These are phyloP conservation scores for Apus apus DNA, from an alignment of 2,113 vertebrate genomes.

Conservation along the genomic window DNA sequence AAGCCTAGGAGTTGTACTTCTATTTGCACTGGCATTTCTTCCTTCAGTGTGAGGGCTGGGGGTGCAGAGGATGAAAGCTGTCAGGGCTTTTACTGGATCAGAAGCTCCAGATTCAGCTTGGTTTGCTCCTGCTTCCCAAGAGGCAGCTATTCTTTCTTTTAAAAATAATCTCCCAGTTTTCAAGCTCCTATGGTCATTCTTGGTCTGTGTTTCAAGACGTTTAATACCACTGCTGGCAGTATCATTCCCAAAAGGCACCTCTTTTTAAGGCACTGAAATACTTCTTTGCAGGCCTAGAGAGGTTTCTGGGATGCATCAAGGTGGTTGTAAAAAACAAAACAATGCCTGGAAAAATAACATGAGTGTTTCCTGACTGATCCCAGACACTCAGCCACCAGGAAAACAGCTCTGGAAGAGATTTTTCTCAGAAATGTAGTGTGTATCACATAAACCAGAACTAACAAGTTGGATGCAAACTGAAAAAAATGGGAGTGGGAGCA, in stretches of 20 bases:
- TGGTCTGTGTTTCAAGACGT: background rate
- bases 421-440: background rate
- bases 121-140: background rate
- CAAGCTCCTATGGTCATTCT: background rate
- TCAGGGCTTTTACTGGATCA: background rate
- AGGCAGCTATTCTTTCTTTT: background rate
- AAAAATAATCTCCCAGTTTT: background rate
- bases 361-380: background rate
- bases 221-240: background rate
- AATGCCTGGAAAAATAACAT: background rate
- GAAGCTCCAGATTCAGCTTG: background rate
- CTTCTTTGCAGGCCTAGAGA: background rate
- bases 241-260: background rate
- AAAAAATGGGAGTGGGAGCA: background rate
- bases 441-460: background rate
- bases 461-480: background rate
- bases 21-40: background rate
- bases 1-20: background rate
- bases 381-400: background rate
- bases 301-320: background rate
- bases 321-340: background rate
- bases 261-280: background rate
- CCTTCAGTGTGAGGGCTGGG: accelerated
- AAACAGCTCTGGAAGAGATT: background rate
- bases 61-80: background rate